Conservation (phyloP, 1,140 invertebrate genomes). For the Drosophila simulans region DNA sequence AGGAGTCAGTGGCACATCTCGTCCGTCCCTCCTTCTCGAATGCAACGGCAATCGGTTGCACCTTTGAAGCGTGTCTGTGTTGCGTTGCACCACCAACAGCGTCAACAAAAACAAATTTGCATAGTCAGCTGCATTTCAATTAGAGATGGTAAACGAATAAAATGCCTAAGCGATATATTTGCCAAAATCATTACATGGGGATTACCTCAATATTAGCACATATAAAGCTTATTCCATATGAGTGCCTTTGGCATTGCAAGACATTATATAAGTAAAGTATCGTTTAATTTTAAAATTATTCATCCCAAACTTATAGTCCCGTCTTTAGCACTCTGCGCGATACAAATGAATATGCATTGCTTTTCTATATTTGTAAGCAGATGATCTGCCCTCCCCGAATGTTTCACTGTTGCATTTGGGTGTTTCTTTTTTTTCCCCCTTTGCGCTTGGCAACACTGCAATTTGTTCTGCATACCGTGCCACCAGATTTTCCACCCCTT, state of each 20-base stretch:
- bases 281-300: too few relatives aligned
- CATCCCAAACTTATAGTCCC: not conserved
- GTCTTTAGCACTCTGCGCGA: not conserved
- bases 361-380: slow-evolving; percentile 24
- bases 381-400: slow-evolving; percentile 10
- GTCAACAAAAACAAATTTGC: slow-evolving; percentile 39
- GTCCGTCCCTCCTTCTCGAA: slow-evolving; percentile 58
- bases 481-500: not conserved
- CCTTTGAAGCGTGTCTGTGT: slow-evolving; percentile 77
- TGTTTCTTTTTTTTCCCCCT: slow-evolving; percentile 12
- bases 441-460: not conserved
- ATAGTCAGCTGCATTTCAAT: slow-evolving; percentile 20
- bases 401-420: slow-evolving; percentile 20
- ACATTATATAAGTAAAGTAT: too few relatives aligned
- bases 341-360: slow-evolving; percentile 21
- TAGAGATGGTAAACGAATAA: slow-evolving; percentile 25
- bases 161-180: slow-evolving; percentile 21
- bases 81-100: slow-evolving; percentile 59
- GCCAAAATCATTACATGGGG: not conserved
- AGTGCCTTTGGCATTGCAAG: not conserved
- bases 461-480: not conserved
- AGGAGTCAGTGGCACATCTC: slow-evolving; percentile 32
- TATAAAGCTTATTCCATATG: too few relatives aligned
- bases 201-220: not conserved
- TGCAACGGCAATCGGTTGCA: slow-evolving; percentile 69